Evolutionary conservation across 1,140 invertebrate species (phyloP).

Genomic region (Drosophila teissieri): DNA sequence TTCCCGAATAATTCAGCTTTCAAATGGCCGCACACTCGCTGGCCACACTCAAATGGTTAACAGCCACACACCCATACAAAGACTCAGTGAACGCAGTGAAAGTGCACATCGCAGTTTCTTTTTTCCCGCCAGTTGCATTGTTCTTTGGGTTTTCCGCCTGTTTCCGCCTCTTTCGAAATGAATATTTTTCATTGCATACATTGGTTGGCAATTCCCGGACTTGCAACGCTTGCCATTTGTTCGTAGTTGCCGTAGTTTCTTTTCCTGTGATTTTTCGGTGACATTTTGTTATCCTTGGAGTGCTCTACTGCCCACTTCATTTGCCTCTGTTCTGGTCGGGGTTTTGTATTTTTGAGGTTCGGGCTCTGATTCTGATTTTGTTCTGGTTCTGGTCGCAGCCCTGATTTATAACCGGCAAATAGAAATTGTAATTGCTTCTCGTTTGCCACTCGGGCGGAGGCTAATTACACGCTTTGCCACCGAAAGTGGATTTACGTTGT

Average conservation of each 20-base stretch:
- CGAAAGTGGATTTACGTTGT: constrained; percentile 69
- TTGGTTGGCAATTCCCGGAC: constrained; percentile 46
- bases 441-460: constrained; percentile 33
- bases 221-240: constrained; percentile 43
- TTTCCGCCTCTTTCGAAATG: constrained; percentile 16
- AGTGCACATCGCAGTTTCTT: constrained; percentile 34
- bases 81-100: not conserved
- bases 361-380: not conserved
- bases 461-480: constrained; percentile 70
- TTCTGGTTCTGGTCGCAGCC: constrained; percentile 5
- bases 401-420: constrained; percentile 69
- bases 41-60: constrained; percentile 31
- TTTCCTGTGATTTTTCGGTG: constrained; percentile 14
- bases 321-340: constrained; percentile 14
- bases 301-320: constrained; percentile 49
- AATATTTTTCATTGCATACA: constrained; percentile 60
- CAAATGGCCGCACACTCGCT: constrained; percentile 6
- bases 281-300: constrained; percentile 40
- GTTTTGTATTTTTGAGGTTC: not conserved
- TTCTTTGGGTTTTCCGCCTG: constrained; percentile 16
- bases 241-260: constrained; percentile 1
- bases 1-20: constrained; percentile 20
- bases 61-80: constrained; percentile 1
- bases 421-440: constrained; percentile 74
- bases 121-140: constrained; percentile 20